These are phyloP conservation scores for Mythimna pallens DNA, from an alignment of 2,888 invertebrate species.

Conservation along the genomic window DNA sequence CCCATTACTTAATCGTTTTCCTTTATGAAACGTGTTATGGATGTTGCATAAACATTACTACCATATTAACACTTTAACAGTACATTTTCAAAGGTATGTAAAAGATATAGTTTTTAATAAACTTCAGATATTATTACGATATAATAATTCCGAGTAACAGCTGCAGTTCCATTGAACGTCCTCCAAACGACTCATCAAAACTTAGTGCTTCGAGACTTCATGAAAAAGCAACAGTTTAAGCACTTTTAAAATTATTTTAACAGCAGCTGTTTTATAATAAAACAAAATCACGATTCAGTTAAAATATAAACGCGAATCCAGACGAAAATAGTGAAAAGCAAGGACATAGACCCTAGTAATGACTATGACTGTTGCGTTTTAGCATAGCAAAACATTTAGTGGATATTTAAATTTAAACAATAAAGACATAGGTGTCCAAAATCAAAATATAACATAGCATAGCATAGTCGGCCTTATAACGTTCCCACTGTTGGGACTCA, in stretches of 20 bases:
- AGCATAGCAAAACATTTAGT: too few species aligned
- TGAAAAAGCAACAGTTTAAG: constrained; percentile 42
- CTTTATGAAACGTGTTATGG: constrained; percentile 1
- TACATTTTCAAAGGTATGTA: constrained; percentile 12
- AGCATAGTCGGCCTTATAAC: too few species aligned
- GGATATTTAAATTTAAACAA: too few species aligned
- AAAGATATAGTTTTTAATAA: constrained; percentile 9
- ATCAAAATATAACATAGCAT: too few species aligned
- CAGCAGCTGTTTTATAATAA: constrained; percentile 13
- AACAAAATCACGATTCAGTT: constrained; percentile 13
- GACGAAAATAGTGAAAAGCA: not conserved
- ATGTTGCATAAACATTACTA: not conserved
- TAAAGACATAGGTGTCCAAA: not conserved
- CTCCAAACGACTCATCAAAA: constrained; percentile 32
- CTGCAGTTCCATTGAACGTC: constrained; percentile 27
- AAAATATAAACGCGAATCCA: constrained; percentile 19
- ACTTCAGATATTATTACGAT: constrained; percentile 22
- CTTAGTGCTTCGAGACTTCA: constrained; percentile 29
- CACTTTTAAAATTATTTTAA: constrained; percentile 32
- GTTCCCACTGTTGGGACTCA: too few species aligned
- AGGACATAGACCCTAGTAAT: not conserved
- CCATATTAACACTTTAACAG: constrained; percentile 21
- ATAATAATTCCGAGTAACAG: constrained; percentile 24
- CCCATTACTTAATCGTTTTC: constrained; percentile 24
- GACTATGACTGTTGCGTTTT: not conserved